Evolutionary conservation across 1,140 invertebrate genomes (phyloP), one percentile per base, ranked within the genome.

Genomic region (Psilanteris sp.): DNA sequence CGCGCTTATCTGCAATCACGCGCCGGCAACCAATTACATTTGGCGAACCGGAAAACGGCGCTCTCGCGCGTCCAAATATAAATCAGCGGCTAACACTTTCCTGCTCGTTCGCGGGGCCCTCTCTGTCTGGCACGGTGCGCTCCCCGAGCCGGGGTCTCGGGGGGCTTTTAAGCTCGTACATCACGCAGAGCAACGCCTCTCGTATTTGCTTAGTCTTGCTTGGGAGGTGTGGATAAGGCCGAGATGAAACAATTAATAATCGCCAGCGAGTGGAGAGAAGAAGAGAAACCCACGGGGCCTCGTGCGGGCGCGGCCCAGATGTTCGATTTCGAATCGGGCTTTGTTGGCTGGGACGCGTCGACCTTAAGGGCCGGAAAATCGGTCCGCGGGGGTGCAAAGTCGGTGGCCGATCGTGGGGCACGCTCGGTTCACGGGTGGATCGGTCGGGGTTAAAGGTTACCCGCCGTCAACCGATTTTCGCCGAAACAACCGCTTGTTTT

Each of bases 231-330:
- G 79, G 83, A 84, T 84, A 82, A 85, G 80, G 83, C 79, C 68
- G 80, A 85, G 86, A 86, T 87, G 84, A 85, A 86, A 87, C 86
- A 87, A 87, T 87, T 87, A 87, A 87, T 87, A 87, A 87, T 84
- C 77, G 66, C 46, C 43, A 31, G 62, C 41, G 18, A 44, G 54
- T n/a, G n/a, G n/a, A n/a, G n/a, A 54, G 70, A 73, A 80, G 79
- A 79, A 76, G 73, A 78, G 79, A 72, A 64, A 72, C 59, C 31
- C 29, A 55, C 24, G 57, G 37, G 22, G n/a, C 64, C 57, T 34
- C 54, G 62, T 18, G 48, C 41, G 59, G 37, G 22, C 34, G 67
- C n/a, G 59, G 59, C 37, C 77, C 72, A 79, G 72, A 76, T 79
- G 72, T 70, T 79, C 67, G 61, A 75, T 70, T 55, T 36, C 24